These are phyloP conservation scores for Ascidia mentula DNA, from an alignment of 23 tunicate species.

Conservation along the genomic window DNA sequence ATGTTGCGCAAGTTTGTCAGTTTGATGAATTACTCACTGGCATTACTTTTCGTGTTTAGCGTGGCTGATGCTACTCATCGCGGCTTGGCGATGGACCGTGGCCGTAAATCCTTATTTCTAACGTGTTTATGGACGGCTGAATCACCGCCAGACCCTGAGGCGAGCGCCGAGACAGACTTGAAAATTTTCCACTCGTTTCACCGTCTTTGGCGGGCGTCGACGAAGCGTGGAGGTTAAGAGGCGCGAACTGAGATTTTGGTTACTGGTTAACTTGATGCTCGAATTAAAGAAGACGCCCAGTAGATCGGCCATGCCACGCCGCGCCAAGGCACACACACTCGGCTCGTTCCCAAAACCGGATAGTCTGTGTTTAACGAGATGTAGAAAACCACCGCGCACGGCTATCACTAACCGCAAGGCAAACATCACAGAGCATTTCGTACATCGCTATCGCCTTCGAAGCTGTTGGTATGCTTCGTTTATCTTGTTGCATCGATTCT, in stretches of 20 bases:
- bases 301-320: too few species aligned
- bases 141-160: neutral
- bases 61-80: neutral
- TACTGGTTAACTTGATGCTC: neutral
- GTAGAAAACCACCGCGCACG: neutral
- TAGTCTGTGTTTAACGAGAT: neutral
- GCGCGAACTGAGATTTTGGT: neutral
- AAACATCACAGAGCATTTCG: neutral
- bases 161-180: neutral
- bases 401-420: neutral
- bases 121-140: neutral
- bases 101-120: slow-evolving; percentile 4
- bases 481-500: too few species aligned
- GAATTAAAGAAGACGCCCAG: neutral
- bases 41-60: neutral
- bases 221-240: neutral
- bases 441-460: too few species aligned
- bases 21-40: neutral
- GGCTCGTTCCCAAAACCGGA: neutral
- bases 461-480: too few species aligned
- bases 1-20: neutral
- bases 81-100: neutral
- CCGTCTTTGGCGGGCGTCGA: neutral
- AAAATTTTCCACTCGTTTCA: slow-evolving; percentile 3
- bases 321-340: neutral